Percentiles rank a stretch among this genome's conserved stretches.
Conservation (phyloP, 1,140 invertebrate species). For the Hermatobates lingyangjiaoensis region DNA sequence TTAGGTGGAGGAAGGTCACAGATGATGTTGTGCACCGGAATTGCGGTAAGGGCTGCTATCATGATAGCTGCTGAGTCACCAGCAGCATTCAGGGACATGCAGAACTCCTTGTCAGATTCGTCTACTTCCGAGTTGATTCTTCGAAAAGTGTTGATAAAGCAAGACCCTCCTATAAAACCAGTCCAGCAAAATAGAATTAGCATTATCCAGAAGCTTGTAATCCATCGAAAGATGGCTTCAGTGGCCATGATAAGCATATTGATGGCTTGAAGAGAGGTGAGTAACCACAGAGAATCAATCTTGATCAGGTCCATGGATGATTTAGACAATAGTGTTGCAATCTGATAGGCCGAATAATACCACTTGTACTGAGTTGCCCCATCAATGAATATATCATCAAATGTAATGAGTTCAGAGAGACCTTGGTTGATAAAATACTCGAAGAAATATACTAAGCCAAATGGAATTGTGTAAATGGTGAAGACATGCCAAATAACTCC, state of each 20-base stretch:
- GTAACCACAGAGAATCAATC: conserved; percentile 49
- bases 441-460: conserved; percentile 61
- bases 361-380: conserved; percentile 54
- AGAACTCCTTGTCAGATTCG: conserved; percentile 34
- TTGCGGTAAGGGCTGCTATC: conserved; percentile 48
- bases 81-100: conserved; percentile 48
- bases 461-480: conserved; percentile 60
- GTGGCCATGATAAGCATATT: conserved; percentile 47
- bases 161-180: conserved; percentile 60
- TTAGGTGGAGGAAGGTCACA: conserved; percentile 33
- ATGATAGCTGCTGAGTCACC: conserved; percentile 56
- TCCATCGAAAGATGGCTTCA: conserved; percentile 48
- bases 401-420: conserved; percentile 58
- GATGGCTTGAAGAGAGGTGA: conserved; percentile 49
- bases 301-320: conserved; percentile 60
- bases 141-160: conserved; percentile 76
- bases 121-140: conserved; percentile 51
- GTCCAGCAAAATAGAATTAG: conserved; percentile 61
- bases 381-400: conserved; percentile 41
- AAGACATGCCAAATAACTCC: conserved; percentile 35
- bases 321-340: conserved; percentile 74
- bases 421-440: conserved; percentile 88
- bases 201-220: conserved; percentile 55
- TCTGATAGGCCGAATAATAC: conserved; percentile 70
- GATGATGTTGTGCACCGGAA: conserved; percentile 53